These are phyloP conservation scores for Trachops cirrhosus DNA, from an alignment of 2,797 vertebrate genomes.

Conservation along the genomic window DNA sequence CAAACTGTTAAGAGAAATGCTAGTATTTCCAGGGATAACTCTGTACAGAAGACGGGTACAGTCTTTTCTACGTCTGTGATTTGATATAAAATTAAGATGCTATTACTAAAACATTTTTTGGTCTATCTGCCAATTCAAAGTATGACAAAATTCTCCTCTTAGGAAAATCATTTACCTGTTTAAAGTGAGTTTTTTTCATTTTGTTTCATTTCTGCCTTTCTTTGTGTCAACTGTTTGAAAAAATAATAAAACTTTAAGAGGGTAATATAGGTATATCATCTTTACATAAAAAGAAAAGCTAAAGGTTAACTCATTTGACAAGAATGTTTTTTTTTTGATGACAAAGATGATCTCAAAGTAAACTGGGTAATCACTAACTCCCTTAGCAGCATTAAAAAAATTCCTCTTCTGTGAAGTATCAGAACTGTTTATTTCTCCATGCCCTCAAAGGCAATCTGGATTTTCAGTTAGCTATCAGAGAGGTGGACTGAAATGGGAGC, in stretches of 20 bases:
- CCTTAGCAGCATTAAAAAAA: conserved; percentile 68
- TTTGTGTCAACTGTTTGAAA: conserved; percentile 33
- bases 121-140: background rate
- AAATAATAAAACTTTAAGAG: conserved; percentile 30
- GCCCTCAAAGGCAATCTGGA: conserved; percentile 76
- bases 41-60: background rate
- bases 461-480: conserved; percentile 79
- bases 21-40: background rate
- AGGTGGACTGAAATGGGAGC: conserved; percentile 73
- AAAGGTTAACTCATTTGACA: conserved; percentile 65
- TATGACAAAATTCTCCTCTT: conserved; percentile 8
- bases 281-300: conserved; percentile 59
- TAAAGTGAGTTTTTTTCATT: background rate
- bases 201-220: background rate
- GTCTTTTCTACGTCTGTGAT: background rate
- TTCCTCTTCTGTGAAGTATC: conserved; percentile 76
- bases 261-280: conserved; percentile 27
- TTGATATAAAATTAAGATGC: conserved; percentile 50
- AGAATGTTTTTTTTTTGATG: conserved; percentile 67
- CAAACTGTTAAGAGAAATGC: conserved; percentile 23
- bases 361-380: conserved; percentile 70
- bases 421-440: conserved; percentile 81
- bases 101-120: conserved; percentile 41
- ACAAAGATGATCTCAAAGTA: conserved; percentile 61
- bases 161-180: conserved; percentile 31